A percentile compares a stretch with the other conserved stretches of the same genome.
Conservation (phyloP, 2,113 vertebrate genomes). For the Ginglymostoma cirratum region DNA sequence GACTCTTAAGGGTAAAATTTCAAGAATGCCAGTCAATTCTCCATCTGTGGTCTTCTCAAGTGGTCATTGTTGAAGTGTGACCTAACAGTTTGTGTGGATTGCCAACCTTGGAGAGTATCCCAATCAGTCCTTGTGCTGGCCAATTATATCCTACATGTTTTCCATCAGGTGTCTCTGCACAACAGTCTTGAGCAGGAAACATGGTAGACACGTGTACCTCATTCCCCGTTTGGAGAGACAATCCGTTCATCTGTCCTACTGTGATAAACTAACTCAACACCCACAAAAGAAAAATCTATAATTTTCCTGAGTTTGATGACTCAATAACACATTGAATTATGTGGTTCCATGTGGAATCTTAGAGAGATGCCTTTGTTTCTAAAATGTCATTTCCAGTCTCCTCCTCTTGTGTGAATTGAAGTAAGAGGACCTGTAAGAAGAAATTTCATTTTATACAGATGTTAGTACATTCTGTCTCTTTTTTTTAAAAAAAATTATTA, state of each 20-base stretch:
- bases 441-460: neutral
- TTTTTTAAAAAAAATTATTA: neutral
- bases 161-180: neutral
- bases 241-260: neutral
- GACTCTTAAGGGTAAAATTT: neutral
- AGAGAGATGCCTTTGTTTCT: neutral
- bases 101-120: neutral
- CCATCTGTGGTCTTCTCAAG: neutral
- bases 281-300: neutral
- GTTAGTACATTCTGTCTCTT: neutral
- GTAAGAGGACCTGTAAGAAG: neutral
- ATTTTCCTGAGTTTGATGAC: neutral
- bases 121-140: neutral
- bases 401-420: neutral
- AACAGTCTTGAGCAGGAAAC: neutral
- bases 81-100: neutral
- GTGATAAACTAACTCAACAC: neutral
- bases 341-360: neutral
- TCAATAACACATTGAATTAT: neutral
- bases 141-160: neutral
- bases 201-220: neutral
- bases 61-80: neutral
- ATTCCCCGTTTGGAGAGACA: neutral
- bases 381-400: neutral
- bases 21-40: neutral